Evolutionary conservation across 2,797 vertebrate species (phyloP), one percentile per base, ranked within the genome.

Genomic region (Melanotaenia maccullochi): DNA sequence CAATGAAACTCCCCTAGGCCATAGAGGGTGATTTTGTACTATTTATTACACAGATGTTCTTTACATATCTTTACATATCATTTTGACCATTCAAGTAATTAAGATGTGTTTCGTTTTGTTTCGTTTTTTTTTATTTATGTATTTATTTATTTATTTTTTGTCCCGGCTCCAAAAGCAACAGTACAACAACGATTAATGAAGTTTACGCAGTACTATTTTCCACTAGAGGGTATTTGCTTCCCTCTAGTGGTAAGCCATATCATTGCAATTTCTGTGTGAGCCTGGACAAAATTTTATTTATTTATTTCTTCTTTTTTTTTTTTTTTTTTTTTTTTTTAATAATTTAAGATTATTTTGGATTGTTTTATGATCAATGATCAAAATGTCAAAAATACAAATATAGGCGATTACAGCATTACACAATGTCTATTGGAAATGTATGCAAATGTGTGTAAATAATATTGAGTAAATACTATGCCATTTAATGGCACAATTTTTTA

Each of bases 151-250:
- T 44, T 40, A 40, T 40, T 47, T 18, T 5, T 28, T 28, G 33
- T 30, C 13, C 28, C 9, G 40, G 9, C 9, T 32, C 18, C 3
- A 36, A 62, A 68, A 71, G 60, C 4, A 36, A 9, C 18, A 60
- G 38, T 0, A 3, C 56, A 61, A 20, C 3, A 40, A 24, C 8
- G 8, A 30, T 2, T 9, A 28, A 28, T 28, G 28, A 28, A 28
- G 28, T 22, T 20, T 12, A 14, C 1, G 0, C 22, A 49, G 7
- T 1, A 16, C 11, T 16, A 33, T 69, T 60, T 25, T 12, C n/a
- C 32, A 69, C 68, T 5, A 58, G 32, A 40, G 25, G 44, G 65
- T 47, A 28, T 86, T 58, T 88, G 86, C 78, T 85, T 59, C 73
- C 6, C 52, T 81, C 86, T 85, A 56, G 85, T 71, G 90, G 47